These are phyloP conservation scores for Digitonthophagus gazella DNA, from an alignment of 2,888 invertebrate species.

Conservation along the genomic window DNA sequence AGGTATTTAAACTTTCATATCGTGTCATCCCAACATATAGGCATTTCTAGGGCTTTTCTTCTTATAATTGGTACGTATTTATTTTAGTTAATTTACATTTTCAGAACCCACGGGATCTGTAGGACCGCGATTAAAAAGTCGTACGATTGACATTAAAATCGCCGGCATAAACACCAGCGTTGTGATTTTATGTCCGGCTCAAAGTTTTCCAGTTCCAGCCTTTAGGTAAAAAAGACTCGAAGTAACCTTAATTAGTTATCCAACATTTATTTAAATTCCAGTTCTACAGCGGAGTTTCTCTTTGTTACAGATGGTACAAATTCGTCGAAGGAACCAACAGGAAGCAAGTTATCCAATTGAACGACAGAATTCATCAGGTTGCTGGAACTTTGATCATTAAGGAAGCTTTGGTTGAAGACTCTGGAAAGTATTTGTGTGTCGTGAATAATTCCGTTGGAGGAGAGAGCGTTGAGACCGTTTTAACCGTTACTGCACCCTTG, in stretches of 20 bases:
- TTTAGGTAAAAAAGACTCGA: conserved; percentile 62
- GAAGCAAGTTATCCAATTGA: conserved; percentile 84
- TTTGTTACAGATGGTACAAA: conserved; percentile 89
- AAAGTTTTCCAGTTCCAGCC: conserved; percentile 70
- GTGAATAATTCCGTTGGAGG: conserved; percentile 94
- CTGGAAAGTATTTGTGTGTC: conserved; percentile 91
- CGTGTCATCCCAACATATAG: neutral
- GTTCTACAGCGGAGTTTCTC: conserved; percentile 24
- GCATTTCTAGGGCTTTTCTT: conserved; percentile 22
- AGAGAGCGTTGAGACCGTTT: conserved; percentile 87
- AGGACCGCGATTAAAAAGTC: conserved; percentile 61
- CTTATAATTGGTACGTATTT: conserved; percentile 19
- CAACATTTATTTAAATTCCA: conserved; percentile 1
- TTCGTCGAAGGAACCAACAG: conserved; percentile 84
- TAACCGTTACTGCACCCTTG: conserved; percentile 89
- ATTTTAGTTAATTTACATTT: conserved; percentile 32
- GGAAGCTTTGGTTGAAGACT: conserved; percentile 88
- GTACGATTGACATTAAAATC: conserved; percentile 54
- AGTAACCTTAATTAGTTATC: neutral
- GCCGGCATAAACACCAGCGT: conserved; percentile 44
- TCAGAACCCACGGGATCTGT: conserved; percentile 69
- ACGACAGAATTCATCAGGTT: conserved; percentile 87
- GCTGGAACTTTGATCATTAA: conserved; percentile 92
- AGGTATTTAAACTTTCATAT: conserved; percentile 48
- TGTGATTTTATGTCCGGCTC: conserved; percentile 69